Evolutionary conservation across 2,113 vertebrate species (phyloP), one percentile per base, ranked within the genome.

Genomic region (Cercopithecus mona): DNA sequence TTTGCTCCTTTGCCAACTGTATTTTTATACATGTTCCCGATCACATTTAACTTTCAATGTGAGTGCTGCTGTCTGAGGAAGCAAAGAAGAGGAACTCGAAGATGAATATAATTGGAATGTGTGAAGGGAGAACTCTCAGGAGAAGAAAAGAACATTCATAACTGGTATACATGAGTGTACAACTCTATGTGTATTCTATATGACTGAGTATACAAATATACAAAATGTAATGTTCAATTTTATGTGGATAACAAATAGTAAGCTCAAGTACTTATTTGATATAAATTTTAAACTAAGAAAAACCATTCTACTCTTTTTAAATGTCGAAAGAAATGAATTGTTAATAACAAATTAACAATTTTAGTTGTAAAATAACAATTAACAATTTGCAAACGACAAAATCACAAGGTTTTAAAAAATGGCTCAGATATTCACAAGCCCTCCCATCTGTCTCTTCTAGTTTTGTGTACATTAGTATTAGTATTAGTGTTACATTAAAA

Each of bases 391-490:
- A 90, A 94, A 92, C 81, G 22, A 94, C n/a, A 90, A 64, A 96
- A 96, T 89, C 43, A 78, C 10, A 82, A 40, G 14, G 66, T 61
- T 94, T 92, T 90, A 92, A 94, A 38, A 95, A 95, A 96, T 48
- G 50, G 50, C 38, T 92, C 50, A 78, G 64, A 92, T 94, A 94
- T 38, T 64, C 80, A 78, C 73, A 95, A 84, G 52, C 61, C 18
- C 16, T 93, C 61, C 86, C n/a, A 80, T n/a, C 27, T 90, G 27
- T 70, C 50, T 83, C 38, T 59, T 87, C n/a, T 66, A 61, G 70
- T 84, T 14, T 61, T 18, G 43, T 52, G 20, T 83, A 80, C 75
- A 48, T 48, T 80, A 4, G 48, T 50, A 50, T 50, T 14, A 50
- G 48, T 50, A 84, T 85, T 91, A 81, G 18, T 88, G 78, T 91